Evolutionary conservation across 92 coral and sea anemone species (phyloP), one percentile per base, ranked within the genome.

Genomic region (Muricea muricata): DNA sequence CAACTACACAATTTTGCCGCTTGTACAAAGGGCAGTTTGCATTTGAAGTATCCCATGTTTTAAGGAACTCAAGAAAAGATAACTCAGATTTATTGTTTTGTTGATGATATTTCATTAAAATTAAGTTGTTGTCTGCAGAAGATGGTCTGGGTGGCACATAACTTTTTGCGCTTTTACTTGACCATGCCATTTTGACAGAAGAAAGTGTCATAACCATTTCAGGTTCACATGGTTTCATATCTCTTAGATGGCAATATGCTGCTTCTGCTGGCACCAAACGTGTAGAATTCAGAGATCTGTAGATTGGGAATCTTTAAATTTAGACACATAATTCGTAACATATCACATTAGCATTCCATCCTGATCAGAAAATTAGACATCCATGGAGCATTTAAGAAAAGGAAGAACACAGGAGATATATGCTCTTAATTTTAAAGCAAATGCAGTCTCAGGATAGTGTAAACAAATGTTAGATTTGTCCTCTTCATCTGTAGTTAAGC

Each of bases 131-230:
- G 3, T 70, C 76, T 70, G 18, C 55, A 21, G 48, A 21, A 17
- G 23, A 33, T 3, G 76, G 54, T 39, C 76, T 70, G 2, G 76
- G 76, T 34, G 76, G 76, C 17, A 21, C 55, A 70, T 70, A 70
- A 70, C 28, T 34, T 39, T 70, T 70, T 6, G 76, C 39, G 14
- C 76, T n/a, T 2, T 70, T 70, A 39, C 52, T 70, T 2, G 52
- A 69, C 75, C 75, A 69, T 67, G 75, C 75, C 75, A 30, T 67
- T 67, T 67, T 30, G 1, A 67, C 8, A 9, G 75, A 67, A 3
- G 75, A 67, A 1, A 28, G 75, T 32, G 75, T 6, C 75, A 67
- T 67, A 3, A 67, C 75, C 75, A 67, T 67, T 67, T 67, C 75
- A 3, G 75, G 75, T 28, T 67, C 75, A 33, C 75, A 67, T 6